Conservation (phyloP, 2,797 vertebrate genomes). For the Okamejei kenojei region DNA sequence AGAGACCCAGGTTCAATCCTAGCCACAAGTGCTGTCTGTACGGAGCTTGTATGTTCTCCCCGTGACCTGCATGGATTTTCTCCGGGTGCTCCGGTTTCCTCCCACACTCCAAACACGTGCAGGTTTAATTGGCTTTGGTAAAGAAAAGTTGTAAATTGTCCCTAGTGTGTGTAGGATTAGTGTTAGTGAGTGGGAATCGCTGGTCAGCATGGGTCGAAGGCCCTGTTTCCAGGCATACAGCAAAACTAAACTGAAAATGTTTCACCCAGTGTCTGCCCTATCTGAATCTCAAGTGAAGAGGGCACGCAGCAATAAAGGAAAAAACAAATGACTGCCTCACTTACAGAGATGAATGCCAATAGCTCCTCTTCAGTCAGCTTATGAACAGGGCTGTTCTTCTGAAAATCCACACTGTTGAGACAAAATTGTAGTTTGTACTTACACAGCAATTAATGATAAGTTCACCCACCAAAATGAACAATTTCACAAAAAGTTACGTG, state of each 20-base stretch:
- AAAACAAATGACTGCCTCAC: slow-evolving; percentile 47
- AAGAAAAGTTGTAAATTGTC: too few species aligned
- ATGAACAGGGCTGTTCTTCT: slow-evolving; percentile 89
- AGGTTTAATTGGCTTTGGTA: too few species aligned
- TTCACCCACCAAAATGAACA: neutral
- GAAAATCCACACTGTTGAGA: slow-evolving; percentile 77
- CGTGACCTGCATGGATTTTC: too few species aligned
- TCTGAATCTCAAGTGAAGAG: neutral
- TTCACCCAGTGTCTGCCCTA: slow-evolving; percentile 39
- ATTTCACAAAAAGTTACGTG: neutral
- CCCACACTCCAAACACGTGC: too few species aligned
- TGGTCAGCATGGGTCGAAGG: too few species aligned
- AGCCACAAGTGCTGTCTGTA: too few species aligned
- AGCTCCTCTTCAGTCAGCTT: slow-evolving; percentile 87
- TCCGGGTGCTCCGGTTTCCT: too few species aligned
- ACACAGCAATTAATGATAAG: neutral
- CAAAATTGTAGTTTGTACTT: neutral
- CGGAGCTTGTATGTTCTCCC: too few species aligned
- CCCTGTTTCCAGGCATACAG: too few species aligned
- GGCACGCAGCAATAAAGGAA: neutral
- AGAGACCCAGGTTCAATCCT: too few species aligned
- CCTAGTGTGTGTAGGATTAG: too few species aligned
- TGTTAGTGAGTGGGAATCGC: too few species aligned
- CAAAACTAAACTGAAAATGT: slow-evolving; percentile 12
- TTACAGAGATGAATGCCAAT: slow-evolving; percentile 83